A percentile compares a stretch with the other conserved stretches of the same genome.
phyloP scores from a whole-genome alignment of 2,888 invertebrate genomes.

The Pachymerium ferrugineum region DNA sequence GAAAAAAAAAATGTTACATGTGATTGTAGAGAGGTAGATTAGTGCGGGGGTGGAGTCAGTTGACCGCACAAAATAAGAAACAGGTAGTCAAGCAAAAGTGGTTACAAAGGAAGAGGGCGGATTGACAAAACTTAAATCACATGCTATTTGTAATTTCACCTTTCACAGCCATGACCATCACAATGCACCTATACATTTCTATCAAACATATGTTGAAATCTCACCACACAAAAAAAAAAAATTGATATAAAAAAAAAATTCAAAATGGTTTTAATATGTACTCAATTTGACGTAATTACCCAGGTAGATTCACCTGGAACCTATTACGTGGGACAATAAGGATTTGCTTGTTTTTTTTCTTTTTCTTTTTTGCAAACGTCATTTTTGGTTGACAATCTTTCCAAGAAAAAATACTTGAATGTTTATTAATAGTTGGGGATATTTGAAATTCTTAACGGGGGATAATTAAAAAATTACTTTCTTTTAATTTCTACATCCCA shows the following conservation, averaged over 20 bases:
- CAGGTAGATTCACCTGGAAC: constrained; percentile 18
- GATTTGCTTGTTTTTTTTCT: background rate
- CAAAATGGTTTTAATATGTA: background rate
- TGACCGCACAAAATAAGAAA: constrained; percentile 19
- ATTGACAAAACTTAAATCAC: constrained; percentile 15
- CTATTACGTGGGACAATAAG: background rate
- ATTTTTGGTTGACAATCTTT: too few species aligned
- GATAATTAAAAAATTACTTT: too few species aligned
- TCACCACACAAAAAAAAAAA: background rate
- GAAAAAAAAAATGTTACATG: background rate
- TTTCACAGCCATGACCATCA: constrained; percentile 22
- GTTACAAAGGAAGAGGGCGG: constrained; percentile 1
- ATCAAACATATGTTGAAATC: constrained; percentile 27
- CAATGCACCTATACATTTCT: background rate
- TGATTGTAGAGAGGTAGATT: background rate
- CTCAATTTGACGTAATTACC: constrained; percentile 13
- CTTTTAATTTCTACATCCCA: too few species aligned
- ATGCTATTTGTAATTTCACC: constrained; percentile 11
- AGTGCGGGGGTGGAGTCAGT: background rate
- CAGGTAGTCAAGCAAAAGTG: background rate
- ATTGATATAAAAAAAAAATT: too few species aligned
- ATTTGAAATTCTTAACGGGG: too few species aligned
- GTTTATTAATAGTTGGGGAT: too few species aligned
- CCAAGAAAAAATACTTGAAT: too few species aligned
- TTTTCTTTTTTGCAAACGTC: background rate